Base-by-base conservation (phyloP, 1,140 invertebrate genomes). In the Apis mellifera region DNA sequence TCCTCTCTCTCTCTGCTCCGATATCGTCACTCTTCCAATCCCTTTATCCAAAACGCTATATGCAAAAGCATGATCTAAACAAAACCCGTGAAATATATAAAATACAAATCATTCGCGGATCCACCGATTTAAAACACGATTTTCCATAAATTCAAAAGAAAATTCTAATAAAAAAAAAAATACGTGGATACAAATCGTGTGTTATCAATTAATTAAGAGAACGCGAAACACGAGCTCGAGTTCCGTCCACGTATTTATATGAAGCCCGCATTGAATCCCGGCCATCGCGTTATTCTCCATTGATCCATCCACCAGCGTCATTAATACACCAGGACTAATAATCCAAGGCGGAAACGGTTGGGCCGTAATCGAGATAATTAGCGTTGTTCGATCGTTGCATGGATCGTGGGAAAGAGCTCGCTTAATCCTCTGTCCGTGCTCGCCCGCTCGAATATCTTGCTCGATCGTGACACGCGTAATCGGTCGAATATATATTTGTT, bases 141-240 rank as follows among this genome's bases (percentile, higher is more conserved):
- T 11, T n/a, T 60, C 7, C 26, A 64, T 2, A 32, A 9, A 17
- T 5, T 9, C 55, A 5, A 32, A 32, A 32, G 1, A 32, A 19
- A 75, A 48, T 75, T 21, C 9, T n/a, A 50, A 0, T 0, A 42
- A 42, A n/a, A n/a, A n/a, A n/a, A n/a, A n/a, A 42, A 42, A 42
- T 42, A 32, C 50, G 48, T 12, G 50, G 11, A 19, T 3, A 32
- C 32, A 32, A 32, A 17, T 23, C 65, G 64, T 60, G 32, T 79
- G 57, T 5, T 66, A 84, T 73, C 64, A 62, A 87, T 84, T 78
- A 86, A 86, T 86, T 86, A 87, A 87, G 75, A 64, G 21, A 74
- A 23, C 66, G 59, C 64, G 76, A 83, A 87, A 42, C 32, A 7
- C 72, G 72, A 75, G 57, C 21, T 15, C 23, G 26, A 15, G 26